These are phyloP conservation scores for Clepsis dumicolana DNA, from an alignment of 2,888 invertebrate genomes.

Conservation along the genomic window DNA sequence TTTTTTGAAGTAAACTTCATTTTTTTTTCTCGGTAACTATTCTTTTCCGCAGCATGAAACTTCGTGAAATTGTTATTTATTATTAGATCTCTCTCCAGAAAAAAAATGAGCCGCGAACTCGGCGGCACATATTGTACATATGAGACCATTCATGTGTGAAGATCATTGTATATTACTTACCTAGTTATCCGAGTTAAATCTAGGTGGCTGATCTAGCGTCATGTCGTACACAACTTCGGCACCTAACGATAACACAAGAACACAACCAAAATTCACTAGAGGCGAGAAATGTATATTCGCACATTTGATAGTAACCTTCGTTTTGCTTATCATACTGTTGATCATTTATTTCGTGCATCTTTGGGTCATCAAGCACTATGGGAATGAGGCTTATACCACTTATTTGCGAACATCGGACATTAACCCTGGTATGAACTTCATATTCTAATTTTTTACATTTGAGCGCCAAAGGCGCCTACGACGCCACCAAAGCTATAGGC, in stretches of 20 bases:
- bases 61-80: too few relatives aligned
- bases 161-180: not conserved
- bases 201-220: slow-evolving; percentile 10
- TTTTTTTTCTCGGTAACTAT: too few relatives aligned
- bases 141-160: too few relatives aligned
- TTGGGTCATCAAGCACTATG: not conserved
- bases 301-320: slow-evolving; percentile 63
- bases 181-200: not conserved
- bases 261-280: slow-evolving; percentile 63
- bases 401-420: not conserved
- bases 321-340: slow-evolving; percentile 54
- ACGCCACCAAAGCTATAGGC: too few relatives aligned
- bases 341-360: slow-evolving; percentile 53
- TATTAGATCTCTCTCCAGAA: too few relatives aligned
- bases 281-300: slow-evolving; percentile 73
- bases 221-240: not conserved
- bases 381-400: not conserved
- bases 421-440: not conserved
- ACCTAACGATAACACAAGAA: not conserved
- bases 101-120: too few relatives aligned
- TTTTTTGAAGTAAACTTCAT: too few relatives aligned
- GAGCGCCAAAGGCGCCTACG: too few relatives aligned
- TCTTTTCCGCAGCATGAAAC: too few relatives aligned
- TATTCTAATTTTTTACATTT: not conserved
- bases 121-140: too few relatives aligned